Percentiles rank a stretch among this genome's conserved stretches.
phyloP scores from a whole-genome alignment of 2,113 vertebrate genomes.

The Gallinago undulata region DNA sequence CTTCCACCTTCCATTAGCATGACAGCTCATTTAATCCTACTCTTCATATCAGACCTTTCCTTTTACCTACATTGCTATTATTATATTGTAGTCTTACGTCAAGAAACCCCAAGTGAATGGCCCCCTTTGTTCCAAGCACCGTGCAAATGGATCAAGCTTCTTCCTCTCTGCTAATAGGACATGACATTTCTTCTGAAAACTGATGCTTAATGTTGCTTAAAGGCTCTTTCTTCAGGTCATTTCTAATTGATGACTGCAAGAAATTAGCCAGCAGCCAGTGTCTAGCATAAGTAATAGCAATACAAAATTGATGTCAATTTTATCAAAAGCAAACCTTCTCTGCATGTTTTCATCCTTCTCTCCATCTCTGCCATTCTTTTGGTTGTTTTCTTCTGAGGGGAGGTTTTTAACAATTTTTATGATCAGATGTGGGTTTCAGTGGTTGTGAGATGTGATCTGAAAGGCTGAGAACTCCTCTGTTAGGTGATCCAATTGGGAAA shows the following conservation, averaged over 20 bases:
- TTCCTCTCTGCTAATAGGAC: neutral
- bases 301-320: neutral
- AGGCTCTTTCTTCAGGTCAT: neutral
- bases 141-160: neutral
- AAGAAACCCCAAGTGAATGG: neutral
- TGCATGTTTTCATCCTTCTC: neutral
- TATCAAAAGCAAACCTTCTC: neutral
- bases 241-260: neutral
- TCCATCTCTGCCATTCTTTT: neutral
- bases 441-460: neutral
- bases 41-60: neutral
- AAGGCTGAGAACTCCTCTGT: neutral
- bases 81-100: neutral
- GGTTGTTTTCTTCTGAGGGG: neutral
- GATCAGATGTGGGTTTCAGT: neutral
- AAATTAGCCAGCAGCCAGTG: neutral
- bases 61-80: neutral
- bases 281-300: neutral
- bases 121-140: neutral
- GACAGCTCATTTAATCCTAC: neutral
- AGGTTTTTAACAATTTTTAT: neutral
- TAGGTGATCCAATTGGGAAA: neutral
- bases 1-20: neutral
- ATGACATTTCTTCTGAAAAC: neutral
- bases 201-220: neutral